These are phyloP conservation scores for Leptonema lineaticorne DNA, from an alignment of 1,140 invertebrate species.

Conservation along the genomic window DNA sequence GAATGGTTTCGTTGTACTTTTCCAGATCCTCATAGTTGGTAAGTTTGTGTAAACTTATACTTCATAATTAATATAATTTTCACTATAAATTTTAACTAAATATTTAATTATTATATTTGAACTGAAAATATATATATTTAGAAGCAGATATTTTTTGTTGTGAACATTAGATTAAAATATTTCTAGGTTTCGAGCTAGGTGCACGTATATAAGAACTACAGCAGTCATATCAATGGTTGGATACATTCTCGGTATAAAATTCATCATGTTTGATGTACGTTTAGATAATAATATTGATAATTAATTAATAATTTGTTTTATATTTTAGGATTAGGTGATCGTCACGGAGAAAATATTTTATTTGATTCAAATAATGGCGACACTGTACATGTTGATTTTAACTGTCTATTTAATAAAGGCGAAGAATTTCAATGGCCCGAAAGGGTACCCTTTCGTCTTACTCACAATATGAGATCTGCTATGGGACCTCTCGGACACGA, in stretches of 20 bases:
- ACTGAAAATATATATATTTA: neutral
- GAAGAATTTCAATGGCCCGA: slow-evolving; percentile 90
- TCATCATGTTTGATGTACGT: no score
- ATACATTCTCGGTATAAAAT: slow-evolving; percentile 82
- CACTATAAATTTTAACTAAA: neutral
- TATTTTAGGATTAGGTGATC: slow-evolving; percentile 82
- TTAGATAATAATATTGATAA: neutral
- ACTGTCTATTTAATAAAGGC: slow-evolving; percentile 94
- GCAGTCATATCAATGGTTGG: slow-evolving; percentile 99
- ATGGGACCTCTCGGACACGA: slow-evolving; percentile 93
- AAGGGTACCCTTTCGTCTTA: slow-evolving; percentile 92
- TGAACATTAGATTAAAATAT: slow-evolving; percentile 9
- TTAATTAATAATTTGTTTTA: neutral
- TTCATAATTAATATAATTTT: neutral
- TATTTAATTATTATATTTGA: neutral
- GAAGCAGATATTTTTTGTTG: no score
- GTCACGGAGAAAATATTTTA: slow-evolving; percentile 97
- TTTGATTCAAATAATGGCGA: slow-evolving; percentile 90
- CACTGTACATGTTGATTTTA: slow-evolving; percentile 97
- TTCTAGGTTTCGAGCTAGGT: slow-evolving; percentile 75
- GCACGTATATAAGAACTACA: slow-evolving; percentile 83
- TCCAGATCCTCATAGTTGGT: slow-evolving; percentile 88
- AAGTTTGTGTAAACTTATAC: slow-evolving; percentile 37
- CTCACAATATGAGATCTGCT: slow-evolving; percentile 94
- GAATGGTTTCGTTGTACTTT: slow-evolving; percentile 91